These are phyloP conservation scores for Megaceryle maxima DNA, from an alignment of 2,113 vertebrate genomes.

Conservation along the genomic window DNA sequence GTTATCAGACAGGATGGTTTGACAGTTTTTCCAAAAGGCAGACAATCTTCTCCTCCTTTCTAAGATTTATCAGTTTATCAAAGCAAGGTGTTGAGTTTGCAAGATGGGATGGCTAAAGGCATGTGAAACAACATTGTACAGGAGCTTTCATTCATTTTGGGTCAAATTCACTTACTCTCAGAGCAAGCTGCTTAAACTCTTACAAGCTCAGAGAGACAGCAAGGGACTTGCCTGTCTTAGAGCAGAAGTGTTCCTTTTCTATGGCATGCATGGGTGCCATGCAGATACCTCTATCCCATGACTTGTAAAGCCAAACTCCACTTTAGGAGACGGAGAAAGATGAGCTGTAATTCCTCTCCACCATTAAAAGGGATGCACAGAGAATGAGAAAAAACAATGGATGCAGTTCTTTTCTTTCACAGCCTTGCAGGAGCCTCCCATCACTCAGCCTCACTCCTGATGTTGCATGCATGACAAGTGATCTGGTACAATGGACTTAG, in stretches of 20 bases:
- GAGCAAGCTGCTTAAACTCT: background rate
- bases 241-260: background rate
- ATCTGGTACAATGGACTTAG: background rate
- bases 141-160: background rate
- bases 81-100: background rate
- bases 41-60: background rate
- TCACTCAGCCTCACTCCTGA: background rate
- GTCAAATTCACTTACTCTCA: background rate
- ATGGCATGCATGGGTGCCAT: accelerated
- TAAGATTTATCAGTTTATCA: background rate
- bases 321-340: background rate
- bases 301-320: background rate
- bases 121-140: background rate
- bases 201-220: background rate
- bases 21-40: background rate
- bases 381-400: background rate
- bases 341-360: background rate
- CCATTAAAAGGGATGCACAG: background rate
- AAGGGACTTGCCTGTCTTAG: background rate
- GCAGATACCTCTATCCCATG: background rate
- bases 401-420: background rate
- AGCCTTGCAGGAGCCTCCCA: background rate
- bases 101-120: background rate
- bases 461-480: background rate
- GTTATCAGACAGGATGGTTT: background rate